A percentile compares a stretch with the other conserved stretches of the same genome.
Conservation (phyloP, 2,888 invertebrate genomes). For the Scotopteryx bipunctaria region DNA sequence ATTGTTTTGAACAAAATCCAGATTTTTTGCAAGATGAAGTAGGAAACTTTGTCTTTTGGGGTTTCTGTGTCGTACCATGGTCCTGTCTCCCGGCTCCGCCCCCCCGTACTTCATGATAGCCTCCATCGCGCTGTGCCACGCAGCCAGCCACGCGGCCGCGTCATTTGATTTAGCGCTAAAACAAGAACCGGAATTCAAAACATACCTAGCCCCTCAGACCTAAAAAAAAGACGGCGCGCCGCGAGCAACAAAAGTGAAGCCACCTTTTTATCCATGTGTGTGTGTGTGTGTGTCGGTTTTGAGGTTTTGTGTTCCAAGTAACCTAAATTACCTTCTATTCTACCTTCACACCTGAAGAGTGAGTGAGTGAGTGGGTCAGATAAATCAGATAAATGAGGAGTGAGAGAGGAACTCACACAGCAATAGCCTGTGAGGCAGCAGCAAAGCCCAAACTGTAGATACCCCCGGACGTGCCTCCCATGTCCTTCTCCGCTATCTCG, state of each 20-base stretch:
- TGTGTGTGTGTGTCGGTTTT: too few species aligned
- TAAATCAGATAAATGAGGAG: too few species aligned
- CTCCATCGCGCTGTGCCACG: conserved; percentile 81
- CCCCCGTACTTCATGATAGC: conserved; percentile 88
- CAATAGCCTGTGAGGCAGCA: conserved; percentile 82
- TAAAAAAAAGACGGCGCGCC: background rate
- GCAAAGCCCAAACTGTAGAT: conserved; percentile 90
- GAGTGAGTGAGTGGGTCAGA: too few species aligned
- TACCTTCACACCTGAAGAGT: too few species aligned
- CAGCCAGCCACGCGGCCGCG: conserved; percentile 74
- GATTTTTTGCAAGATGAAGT: too few species aligned
- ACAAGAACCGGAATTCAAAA: background rate
- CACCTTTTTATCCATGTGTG: too few species aligned
- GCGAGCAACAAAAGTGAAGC: background rate
- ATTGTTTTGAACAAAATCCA: too few species aligned
- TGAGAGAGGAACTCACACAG: conserved; percentile 58
- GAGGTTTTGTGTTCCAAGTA: too few species aligned
- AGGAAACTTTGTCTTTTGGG: too few species aligned
- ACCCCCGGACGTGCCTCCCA: conserved; percentile 92
- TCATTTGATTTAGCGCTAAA: conserved; percentile 52
- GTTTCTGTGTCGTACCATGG: too few species aligned
- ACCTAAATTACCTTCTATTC: too few species aligned
- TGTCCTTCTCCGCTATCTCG: conserved; percentile 85
- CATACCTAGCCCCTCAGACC: background rate
- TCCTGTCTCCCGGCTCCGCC: conserved; percentile 88